Percentiles rank a stretch among this genome's conserved stretches.
These are phyloP conservation scores for Arvicanthis niloticus DNA, from an alignment of 2,113 vertebrate species.

Conservation along the genomic window DNA sequence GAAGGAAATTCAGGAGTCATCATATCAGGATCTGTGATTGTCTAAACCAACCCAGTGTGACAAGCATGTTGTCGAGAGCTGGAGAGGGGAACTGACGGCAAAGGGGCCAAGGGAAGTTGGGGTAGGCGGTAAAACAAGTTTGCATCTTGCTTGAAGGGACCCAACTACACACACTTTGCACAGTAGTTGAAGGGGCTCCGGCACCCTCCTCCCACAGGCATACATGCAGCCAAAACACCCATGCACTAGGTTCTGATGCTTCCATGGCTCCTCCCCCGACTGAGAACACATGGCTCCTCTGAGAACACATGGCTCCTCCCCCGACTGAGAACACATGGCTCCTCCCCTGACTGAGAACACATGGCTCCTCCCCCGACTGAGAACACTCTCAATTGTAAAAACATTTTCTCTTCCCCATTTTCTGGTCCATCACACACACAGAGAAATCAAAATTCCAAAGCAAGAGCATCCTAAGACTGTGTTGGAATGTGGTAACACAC, in stretches of 20 bases:
- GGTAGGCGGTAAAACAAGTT: neutral
- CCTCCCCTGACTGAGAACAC: neutral
- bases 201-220: neutral
- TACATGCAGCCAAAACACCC: neutral
- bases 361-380: neutral
- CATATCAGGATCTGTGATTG: neutral
- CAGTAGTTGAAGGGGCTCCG: neutral
- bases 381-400: constrained; percentile 7
- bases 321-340: neutral
- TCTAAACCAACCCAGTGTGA: constrained; percentile 5
- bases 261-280: neutral
- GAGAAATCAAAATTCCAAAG: neutral
- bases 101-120: neutral
- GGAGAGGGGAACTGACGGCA: neutral
- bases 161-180: neutral
- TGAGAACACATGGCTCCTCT: neutral
- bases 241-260: too few species aligned
- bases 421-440: neutral
- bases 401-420: neutral
- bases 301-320: neutral
- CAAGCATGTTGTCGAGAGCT: neutral
- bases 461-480: neutral
- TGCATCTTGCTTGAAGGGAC: neutral
- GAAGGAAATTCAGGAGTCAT: constrained; percentile 3
- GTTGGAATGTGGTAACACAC: neutral